A percentile compares a stretch with the other conserved stretches of the same genome.
Conservation (phyloP, 2,888 invertebrate species). For the Anagyrus pseudococci region DNA sequence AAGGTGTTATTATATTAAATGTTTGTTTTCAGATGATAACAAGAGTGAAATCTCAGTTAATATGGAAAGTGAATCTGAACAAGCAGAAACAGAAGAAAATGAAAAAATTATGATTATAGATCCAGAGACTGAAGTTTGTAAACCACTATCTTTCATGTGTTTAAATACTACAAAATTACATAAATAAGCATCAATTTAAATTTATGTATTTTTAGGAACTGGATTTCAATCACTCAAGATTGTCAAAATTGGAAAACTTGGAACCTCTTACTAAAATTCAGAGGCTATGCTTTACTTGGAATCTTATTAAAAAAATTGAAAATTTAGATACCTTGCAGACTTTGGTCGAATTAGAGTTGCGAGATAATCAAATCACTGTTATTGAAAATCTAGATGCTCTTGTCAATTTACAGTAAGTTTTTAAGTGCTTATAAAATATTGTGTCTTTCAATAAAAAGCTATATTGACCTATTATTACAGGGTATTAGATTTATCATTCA, state of each 20-base stretch:
- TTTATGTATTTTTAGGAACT: slow-evolving; percentile 64
- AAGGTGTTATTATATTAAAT: neutral
- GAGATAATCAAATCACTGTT: slow-evolving; percentile 94
- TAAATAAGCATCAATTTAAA: neutral
- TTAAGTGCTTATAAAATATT: slow-evolving; percentile 16
- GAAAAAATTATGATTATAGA: slow-evolving; percentile 73
- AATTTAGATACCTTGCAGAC: slow-evolving; percentile 79
- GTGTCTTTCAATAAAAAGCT: slow-evolving; percentile 15
- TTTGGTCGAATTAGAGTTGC: slow-evolving; percentile 88
- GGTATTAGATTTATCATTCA: slow-evolving; percentile 93
- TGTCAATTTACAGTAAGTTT: slow-evolving; percentile 85
- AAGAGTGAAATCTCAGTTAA: slow-evolving; percentile 49
- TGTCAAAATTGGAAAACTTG: slow-evolving; percentile 84
- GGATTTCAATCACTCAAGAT: slow-evolving; percentile 90
- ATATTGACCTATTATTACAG: slow-evolving; percentile 64
- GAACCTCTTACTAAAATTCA: slow-evolving; percentile 79
- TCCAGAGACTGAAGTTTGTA: slow-evolving; percentile 66
- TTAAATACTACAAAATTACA: too few species aligned
- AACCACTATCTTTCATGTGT: slow-evolving; percentile 3
- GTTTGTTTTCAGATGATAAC: slow-evolving; percentile 37
- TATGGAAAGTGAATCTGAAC: slow-evolving; percentile 47
- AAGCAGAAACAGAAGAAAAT: slow-evolving; percentile 54
- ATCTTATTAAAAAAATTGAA: slow-evolving; percentile 93
- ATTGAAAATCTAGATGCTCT: slow-evolving; percentile 90
- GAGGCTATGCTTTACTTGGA: slow-evolving; percentile 89